Percentiles rank a stretch among this genome's conserved stretches.
Conservation (phyloP, 1,140 invertebrate genomes). For the Leptopilina boulardi region DNA sequence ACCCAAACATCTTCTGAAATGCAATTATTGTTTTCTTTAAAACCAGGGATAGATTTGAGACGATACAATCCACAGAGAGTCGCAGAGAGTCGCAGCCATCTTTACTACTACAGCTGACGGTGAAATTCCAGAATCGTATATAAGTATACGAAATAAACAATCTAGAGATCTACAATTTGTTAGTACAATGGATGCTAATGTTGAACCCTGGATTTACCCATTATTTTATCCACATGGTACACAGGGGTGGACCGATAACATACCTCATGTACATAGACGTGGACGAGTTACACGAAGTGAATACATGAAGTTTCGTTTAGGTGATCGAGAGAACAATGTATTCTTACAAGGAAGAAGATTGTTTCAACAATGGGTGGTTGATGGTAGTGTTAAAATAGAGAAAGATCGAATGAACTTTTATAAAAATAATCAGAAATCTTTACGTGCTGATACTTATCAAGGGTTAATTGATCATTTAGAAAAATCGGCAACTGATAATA, state of each 20-base stretch:
- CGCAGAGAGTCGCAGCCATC: constrained; percentile 26
- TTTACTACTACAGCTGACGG: constrained; percentile 30
- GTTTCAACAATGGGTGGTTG: too few relatives aligned
- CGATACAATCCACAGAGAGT: neutral
- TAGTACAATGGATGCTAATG: constrained; percentile 36
- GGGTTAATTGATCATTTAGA: constrained; percentile 42
- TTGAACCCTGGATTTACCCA: constrained; percentile 34
- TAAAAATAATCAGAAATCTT: constrained; percentile 40
- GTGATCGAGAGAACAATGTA: neutral
- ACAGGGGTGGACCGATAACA: constrained; percentile 35
- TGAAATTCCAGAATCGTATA: constrained; percentile 38
- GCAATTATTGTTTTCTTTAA: neutral
- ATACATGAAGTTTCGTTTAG: constrained; percentile 34
- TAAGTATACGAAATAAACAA: constrained; percentile 35
- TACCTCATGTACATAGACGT: constrained; percentile 9
- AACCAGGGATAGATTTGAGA: neutral
- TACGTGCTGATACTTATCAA: too few relatives aligned
- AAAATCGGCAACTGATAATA: constrained; percentile 29
- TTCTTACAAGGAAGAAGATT: constrained; percentile 3
- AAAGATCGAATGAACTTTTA: too few relatives aligned
- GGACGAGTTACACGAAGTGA: constrained; percentile 7
- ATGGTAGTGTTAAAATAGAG: constrained; percentile 66
- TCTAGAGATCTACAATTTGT: constrained; percentile 29
- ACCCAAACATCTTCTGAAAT: neutral
- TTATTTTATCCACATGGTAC: constrained; percentile 42